Percentiles rank a stretch among this genome's conserved stretches.
Conservation (phyloP, 1,140 invertebrate species). For the Stegodyphus dumicola region DNA sequence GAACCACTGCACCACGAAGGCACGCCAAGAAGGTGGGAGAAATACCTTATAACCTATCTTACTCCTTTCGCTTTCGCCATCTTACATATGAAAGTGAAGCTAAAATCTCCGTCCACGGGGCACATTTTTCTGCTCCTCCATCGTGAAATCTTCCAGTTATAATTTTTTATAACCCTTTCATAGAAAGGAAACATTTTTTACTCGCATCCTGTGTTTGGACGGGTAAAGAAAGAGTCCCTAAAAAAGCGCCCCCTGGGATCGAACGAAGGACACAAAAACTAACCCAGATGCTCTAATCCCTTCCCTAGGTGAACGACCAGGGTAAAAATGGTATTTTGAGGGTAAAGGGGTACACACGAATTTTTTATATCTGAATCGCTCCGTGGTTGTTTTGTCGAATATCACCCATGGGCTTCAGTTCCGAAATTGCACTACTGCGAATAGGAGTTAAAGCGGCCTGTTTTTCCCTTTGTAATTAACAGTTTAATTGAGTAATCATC, state of each 20-base stretch:
- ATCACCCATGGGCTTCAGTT: background rate
- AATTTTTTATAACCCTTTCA: constrained; percentile 30
- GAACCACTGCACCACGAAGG: too few species aligned
- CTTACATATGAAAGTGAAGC: too few species aligned
- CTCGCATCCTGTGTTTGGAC: constrained; percentile 17
- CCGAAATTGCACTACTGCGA: constrained; percentile 10
- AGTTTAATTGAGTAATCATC: background rate
- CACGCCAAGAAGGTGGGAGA: too few species aligned
- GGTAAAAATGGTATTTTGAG: constrained; percentile 20
- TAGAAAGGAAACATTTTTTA: constrained; percentile 32
- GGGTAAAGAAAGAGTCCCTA: constrained; percentile 17
- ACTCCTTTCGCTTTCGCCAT: too few species aligned
- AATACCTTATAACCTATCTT: too few species aligned
- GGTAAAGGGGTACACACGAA: constrained; percentile 13
- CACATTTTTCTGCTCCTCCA: too few species aligned
- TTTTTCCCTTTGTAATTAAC: background rate
- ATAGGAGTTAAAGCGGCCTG: background rate
- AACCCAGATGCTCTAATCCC: constrained; percentile 1
- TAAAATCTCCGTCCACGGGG: too few species aligned
- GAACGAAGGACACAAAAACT: constrained; percentile 25
- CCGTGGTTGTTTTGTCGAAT: background rate
- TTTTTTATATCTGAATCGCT: constrained; percentile 6
- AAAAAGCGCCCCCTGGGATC: constrained; percentile 19
- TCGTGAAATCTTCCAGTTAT: too few species aligned
- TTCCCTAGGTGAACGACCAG: constrained; percentile 55